Conservation (phyloP, 2,888 invertebrate genomes). For the Mythimna albipuncta region DNA sequence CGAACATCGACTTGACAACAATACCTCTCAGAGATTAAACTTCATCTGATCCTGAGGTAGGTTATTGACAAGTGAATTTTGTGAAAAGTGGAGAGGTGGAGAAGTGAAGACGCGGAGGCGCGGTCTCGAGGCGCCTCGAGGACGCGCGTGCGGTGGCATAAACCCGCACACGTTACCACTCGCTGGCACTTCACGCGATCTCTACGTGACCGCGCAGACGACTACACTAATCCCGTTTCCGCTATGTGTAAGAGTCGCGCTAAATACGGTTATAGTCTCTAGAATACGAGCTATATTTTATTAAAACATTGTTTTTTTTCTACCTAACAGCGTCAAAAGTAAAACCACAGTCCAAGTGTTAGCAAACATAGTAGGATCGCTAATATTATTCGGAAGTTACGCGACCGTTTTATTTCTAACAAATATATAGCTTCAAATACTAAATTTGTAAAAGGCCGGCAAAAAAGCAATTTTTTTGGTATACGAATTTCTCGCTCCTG, state of each 20-base stretch:
- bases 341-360: constrained; percentile 25
- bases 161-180: constrained; percentile 70
- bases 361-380: constrained; percentile 6
- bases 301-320: constrained; percentile 25
- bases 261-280: constrained; percentile 68
- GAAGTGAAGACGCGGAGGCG: constrained; percentile 36
- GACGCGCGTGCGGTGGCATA: constrained; percentile 81
- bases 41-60: constrained; percentile 33
- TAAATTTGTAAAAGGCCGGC: constrained; percentile 62
- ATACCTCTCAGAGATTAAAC: constrained; percentile 41
- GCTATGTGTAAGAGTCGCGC: constrained; percentile 68
- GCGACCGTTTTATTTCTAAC: constrained; percentile 48
- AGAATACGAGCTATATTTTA: constrained; percentile 55
- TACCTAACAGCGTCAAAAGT: neutral
- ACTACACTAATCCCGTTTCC: constrained; percentile 82
- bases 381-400: constrained; percentile 35
- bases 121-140: constrained; percentile 30
- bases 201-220: constrained; percentile 88
- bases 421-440: constrained; percentile 50
- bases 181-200: constrained; percentile 81
- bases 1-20: constrained; percentile 47
- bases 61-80: constrained; percentile 69
- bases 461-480: constrained; percentile 64
- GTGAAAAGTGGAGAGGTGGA: constrained; percentile 37
- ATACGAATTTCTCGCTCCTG: constrained; percentile 65